Percentiles rank a stretch among this genome's conserved stretches.
These are phyloP conservation scores for Dolichomitus sp. DNA, from an alignment of 2,888 invertebrate species.

Conservation along the genomic window DNA sequence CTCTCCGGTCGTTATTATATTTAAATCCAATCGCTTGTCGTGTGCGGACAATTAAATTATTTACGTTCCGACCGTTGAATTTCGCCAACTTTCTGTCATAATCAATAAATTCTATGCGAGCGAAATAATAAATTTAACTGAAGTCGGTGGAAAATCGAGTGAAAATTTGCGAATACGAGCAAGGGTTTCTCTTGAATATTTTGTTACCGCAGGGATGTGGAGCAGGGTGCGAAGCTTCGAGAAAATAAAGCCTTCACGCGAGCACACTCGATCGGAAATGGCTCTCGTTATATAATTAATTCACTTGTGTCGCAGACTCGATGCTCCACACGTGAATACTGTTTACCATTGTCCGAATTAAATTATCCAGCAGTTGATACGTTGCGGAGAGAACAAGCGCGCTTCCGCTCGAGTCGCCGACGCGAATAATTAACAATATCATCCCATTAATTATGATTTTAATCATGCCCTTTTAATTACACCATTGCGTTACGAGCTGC, in stretches of 20 bases:
- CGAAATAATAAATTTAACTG: constrained; percentile 22
- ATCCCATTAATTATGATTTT: constrained; percentile 50
- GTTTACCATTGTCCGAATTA: constrained; percentile 50
- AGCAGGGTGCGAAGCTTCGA: neutral
- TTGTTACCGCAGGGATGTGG: constrained; percentile 1
- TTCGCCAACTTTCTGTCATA: constrained; percentile 8
- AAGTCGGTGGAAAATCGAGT: constrained; percentile 65
- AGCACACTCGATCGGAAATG: constrained; percentile 39
- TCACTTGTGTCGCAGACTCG: constrained; percentile 39
- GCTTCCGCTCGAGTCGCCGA: constrained; percentile 43
- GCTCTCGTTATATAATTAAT: constrained; percentile 52
- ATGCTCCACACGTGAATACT: constrained; percentile 39
- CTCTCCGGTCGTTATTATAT: constrained; percentile 45
- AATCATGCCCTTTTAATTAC: constrained; percentile 59
- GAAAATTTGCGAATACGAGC: constrained; percentile 47
- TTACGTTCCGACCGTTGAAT: constrained; percentile 19
- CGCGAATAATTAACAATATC: constrained; percentile 54
- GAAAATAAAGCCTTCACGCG: constrained; percentile 28
- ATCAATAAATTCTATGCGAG: constrained; percentile 24
- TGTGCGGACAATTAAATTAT: constrained; percentile 38
- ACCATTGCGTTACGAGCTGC: constrained; percentile 42
- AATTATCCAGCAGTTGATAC: constrained; percentile 42
- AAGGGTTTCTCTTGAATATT: neutral
- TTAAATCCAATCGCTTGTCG: constrained; percentile 19
- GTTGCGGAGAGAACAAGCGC: neutral